Percentiles rank a stretch among this genome's conserved stretches.
phyloP scores from a whole-genome alignment of 2,888 invertebrate genomes.

The Unio pictorum region DNA sequence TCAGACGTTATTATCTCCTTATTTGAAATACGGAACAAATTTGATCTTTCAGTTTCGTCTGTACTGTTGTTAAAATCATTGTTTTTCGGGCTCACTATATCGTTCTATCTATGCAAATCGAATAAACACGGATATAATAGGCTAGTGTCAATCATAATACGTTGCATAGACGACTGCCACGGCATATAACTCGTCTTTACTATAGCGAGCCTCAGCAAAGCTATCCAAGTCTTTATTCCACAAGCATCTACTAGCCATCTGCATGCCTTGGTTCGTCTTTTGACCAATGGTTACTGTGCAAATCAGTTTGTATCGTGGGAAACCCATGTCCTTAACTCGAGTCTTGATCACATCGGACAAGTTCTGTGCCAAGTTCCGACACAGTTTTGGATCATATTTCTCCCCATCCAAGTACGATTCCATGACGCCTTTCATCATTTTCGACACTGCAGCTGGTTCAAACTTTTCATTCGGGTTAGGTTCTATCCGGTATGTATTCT shows the following conservation, averaged over 20 bases:
- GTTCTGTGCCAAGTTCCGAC: conserved; percentile 54
- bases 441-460: conserved; percentile 44
- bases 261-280: conserved; percentile 55
- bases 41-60: no score
- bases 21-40: no score
- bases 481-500: conserved; percentile 59
- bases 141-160: conserved; percentile 56
- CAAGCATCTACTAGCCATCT: conserved; percentile 54
- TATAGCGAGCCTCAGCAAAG: conserved; percentile 55
- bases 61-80: not conserved
- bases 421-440: conserved; percentile 51
- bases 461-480: conserved; percentile 55
- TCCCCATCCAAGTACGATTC: conserved; percentile 60
- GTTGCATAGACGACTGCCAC: conserved; percentile 61
- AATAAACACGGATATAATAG: no score
- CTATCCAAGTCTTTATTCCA: conserved; percentile 65
- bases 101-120: not conserved
- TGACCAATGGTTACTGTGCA: conserved; percentile 62
- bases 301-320: conserved; percentile 60
- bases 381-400: conserved; percentile 57
- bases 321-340: conserved; percentile 60
- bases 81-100: not conserved
- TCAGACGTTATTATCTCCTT: no score
- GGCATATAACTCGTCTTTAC: conserved; percentile 57
- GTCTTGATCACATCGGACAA: conserved; percentile 61